Conservation (phyloP, 2,888 invertebrate genomes). For the Synergus gifuensis region DNA sequence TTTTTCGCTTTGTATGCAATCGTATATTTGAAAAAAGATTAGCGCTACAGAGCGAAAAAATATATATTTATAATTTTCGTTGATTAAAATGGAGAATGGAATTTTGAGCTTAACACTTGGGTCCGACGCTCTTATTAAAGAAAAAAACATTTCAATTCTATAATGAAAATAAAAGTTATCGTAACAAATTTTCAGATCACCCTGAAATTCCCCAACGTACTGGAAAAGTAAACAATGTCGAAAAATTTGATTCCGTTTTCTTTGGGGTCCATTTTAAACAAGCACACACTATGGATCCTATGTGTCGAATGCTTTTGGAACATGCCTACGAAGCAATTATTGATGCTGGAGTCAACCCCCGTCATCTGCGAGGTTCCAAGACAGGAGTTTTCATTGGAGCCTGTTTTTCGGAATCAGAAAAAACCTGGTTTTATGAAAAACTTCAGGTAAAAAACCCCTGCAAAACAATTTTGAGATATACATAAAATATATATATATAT, state of each 20-base stretch:
- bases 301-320: slow-evolving; percentile 82
- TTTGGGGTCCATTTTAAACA: slow-evolving; percentile 81
- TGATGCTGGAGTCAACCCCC: slow-evolving; percentile 81
- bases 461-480: neutral
- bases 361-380: slow-evolving; percentile 82
- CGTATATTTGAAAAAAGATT: too few relatives aligned
- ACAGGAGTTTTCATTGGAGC: slow-evolving; percentile 88
- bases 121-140: too few relatives aligned
- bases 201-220: slow-evolving; percentile 87
- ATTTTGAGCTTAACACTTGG: too few relatives aligned
- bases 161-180: neutral
- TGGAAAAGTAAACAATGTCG: slow-evolving; percentile 86
- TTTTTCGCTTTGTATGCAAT: too few relatives aligned
- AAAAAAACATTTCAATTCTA: too few relatives aligned
- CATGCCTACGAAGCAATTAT: slow-evolving; percentile 81
- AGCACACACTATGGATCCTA: slow-evolving; percentile 81
- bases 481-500: neutral
- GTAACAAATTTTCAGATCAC: slow-evolving; percentile 74
- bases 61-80: too few relatives aligned
- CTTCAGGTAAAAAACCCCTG: slow-evolving; percentile 79
- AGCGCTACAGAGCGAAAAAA: too few relatives aligned
- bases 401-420: slow-evolving; percentile 86
- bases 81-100: too few relatives aligned
- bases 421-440: slow-evolving; percentile 85
- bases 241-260: slow-evolving; percentile 83